Percentiles rank a stretch among this genome's conserved stretches.
These are phyloP conservation scores for Pseudochromis fuscus DNA, from an alignment of 2,797 vertebrate species.

Conservation along the genomic window DNA sequence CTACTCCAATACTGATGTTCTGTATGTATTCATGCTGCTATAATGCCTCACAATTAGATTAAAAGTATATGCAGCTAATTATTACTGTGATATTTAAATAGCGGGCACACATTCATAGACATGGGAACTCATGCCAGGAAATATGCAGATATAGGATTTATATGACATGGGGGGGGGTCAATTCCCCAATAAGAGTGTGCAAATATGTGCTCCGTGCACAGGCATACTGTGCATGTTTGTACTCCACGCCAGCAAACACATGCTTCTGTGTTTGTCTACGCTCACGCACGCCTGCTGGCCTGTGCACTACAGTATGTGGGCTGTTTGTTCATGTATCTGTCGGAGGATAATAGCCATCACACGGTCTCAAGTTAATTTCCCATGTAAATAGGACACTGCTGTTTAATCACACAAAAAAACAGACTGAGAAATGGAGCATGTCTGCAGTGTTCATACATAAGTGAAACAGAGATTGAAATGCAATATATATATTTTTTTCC, in stretches of 20 bases:
- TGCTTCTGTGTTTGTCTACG: slow-evolving; percentile 67
- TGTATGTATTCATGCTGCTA: slow-evolving; percentile 9
- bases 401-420: slow-evolving; percentile 92
- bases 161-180: slow-evolving; percentile 52
- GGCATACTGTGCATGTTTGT: slow-evolving; percentile 61
- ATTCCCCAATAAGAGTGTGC: slow-evolving; percentile 70
- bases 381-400: slow-evolving; percentile 96
- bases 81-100: slow-evolving; percentile 35
- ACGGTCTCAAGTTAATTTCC: slow-evolving; percentile 93
- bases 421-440: slow-evolving; percentile 67
- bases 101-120: slow-evolving; percentile 21
- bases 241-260: slow-evolving; percentile 63
- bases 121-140: slow-evolving; percentile 15
- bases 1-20: slow-evolving; percentile 16
- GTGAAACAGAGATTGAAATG: slow-evolving; percentile 64
- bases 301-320: slow-evolving; percentile 61
- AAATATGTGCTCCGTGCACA: slow-evolving; percentile 67
- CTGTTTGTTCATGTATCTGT: slow-evolving; percentile 82
- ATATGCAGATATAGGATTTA: slow-evolving; percentile 59
- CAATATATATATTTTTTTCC: slow-evolving; percentile 42
- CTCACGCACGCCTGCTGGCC: slow-evolving; percentile 38
- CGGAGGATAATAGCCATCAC: slow-evolving; percentile 89
- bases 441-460: slow-evolving; percentile 82
- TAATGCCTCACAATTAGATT: slow-evolving; percentile 27
- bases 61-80: slow-evolving; percentile 4